Conservation (phyloP, 1,140 invertebrate species). For the Leptinotarsa defecta region DNA sequence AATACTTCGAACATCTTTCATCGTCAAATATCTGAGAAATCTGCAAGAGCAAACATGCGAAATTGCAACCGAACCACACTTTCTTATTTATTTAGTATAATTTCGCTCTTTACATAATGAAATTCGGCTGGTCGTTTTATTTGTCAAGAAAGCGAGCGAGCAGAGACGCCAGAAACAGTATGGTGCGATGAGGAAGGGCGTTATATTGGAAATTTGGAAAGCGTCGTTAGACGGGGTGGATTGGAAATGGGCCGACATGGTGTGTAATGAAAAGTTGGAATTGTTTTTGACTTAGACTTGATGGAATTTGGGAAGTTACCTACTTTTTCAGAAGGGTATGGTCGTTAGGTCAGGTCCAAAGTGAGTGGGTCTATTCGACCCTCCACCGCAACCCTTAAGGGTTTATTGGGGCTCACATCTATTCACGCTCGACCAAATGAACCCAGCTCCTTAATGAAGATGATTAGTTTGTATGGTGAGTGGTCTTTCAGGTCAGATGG, state of each 20-base stretch:
- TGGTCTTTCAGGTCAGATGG: too few species aligned
- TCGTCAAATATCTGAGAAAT: conserved; percentile 16
- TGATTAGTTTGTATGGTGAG: too few species aligned
- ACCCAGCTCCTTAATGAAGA: too few species aligned
- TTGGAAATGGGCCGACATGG: neutral
- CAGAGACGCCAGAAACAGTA: neutral
- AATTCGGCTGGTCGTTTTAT: conserved; percentile 12
- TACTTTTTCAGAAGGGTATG: too few species aligned
- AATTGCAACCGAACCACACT: conserved; percentile 19
- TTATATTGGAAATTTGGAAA: neutral
- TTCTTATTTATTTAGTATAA: conserved; percentile 22
- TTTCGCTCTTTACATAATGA: conserved; percentile 19
- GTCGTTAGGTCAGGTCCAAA: too few species aligned
- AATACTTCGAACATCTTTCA: conserved; percentile 10
- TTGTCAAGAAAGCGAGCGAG: conserved; percentile 1
- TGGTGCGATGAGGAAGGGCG: neutral
- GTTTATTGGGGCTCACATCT: too few species aligned
- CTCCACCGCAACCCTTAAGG: too few species aligned
- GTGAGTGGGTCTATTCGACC: too few species aligned
- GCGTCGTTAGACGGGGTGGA: neutral
- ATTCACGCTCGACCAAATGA: too few species aligned
- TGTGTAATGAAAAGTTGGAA: too few species aligned
- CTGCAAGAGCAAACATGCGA: conserved; percentile 12
- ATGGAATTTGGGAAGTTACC: too few species aligned
- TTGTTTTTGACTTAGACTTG: too few species aligned